Percentiles rank a stretch among this genome's conserved stretches.
Conservation (phyloP, 2,113 vertebrate genomes). For the Phylloscopus whistleri region DNA sequence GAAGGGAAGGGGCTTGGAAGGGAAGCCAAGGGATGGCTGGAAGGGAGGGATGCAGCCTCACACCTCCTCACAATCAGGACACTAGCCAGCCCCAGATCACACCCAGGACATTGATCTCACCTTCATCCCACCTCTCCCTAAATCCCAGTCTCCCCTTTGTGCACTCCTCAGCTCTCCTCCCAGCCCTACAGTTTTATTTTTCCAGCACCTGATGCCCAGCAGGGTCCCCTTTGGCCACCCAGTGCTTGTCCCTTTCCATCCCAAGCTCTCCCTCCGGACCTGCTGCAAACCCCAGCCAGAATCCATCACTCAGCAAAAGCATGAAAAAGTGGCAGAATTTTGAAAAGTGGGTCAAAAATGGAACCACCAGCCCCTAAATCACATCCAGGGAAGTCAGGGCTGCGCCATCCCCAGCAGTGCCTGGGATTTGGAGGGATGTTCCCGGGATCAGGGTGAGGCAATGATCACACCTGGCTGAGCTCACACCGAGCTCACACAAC, state of each 20-base stretch:
- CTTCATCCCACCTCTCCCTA: too few relatives aligned
- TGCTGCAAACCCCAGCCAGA: not conserved
- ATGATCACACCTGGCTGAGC: not conserved
- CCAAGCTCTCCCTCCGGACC: not conserved
- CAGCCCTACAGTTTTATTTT: not conserved
- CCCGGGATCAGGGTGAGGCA: not conserved
- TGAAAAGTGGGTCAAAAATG: not conserved
- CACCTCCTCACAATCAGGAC: rapidly evolving
- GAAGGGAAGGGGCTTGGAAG: too few relatives aligned
- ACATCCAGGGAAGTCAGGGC: not conserved
- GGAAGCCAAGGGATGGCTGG: not conserved
- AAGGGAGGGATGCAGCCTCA: not conserved
- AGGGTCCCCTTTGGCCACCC: not conserved
- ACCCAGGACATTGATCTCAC: not conserved
- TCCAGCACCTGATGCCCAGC: not conserved
- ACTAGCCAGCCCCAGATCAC: not conserved
- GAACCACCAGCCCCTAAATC: not conserved
- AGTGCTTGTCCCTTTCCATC: not conserved
- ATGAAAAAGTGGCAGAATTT: not conserved
- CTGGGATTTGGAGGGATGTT: not conserved
- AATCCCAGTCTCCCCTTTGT: not conserved
- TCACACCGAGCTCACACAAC: not conserved
- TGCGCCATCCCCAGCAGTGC: not conserved
- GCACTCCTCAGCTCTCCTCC: not conserved
- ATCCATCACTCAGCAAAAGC: not conserved